These are phyloP conservation scores for Astreopora myriophthalma DNA, from an alignment of 64 coral and sea anemone species.

Conservation along the genomic window DNA sequence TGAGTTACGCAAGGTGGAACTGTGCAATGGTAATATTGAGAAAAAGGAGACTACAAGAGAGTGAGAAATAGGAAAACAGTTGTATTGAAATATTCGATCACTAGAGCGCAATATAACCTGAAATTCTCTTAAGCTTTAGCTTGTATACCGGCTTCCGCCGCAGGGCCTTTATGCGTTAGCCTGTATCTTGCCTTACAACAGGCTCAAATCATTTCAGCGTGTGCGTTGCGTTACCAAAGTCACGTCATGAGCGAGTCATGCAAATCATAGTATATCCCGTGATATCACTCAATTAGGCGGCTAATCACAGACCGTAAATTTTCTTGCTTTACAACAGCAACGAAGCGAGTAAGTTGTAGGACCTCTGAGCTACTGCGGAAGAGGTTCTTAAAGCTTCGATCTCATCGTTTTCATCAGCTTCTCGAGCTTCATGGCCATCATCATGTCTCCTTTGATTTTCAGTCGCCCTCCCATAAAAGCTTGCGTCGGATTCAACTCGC, in stretches of 20 bases:
- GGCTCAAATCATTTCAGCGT: not conserved
- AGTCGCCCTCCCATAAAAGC: conserved; percentile 91
- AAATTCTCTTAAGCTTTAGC: too few relatives aligned
- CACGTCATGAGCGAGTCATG: not conserved
- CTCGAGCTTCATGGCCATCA: conserved; percentile 93
- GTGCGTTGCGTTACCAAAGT: not conserved
- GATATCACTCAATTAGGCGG: not conserved
- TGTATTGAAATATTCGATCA: too few relatives aligned
- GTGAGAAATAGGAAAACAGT: too few relatives aligned
- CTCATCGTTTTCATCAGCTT: conserved; percentile 84
- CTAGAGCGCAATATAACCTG: too few relatives aligned
- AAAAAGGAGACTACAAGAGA: too few relatives aligned
- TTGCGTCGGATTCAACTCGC: conserved; percentile 83
- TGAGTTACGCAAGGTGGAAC: too few relatives aligned
- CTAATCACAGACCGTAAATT: not conserved
- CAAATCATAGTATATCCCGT: not conserved
- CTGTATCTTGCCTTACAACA: not conserved
- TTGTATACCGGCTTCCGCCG: too few relatives aligned
- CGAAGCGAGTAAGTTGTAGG: not conserved
- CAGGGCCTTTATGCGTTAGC: not conserved
- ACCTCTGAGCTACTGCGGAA: not conserved
- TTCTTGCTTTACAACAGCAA: not conserved
- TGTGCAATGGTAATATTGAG: too few relatives aligned
- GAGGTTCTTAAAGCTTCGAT: conserved; percentile 63
- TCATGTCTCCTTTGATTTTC: conserved; percentile 92